Evolutionary conservation across 1,140 invertebrate genomes (phyloP).

Genomic region (Pachyrhynchus sulphureomaculatus): DNA sequence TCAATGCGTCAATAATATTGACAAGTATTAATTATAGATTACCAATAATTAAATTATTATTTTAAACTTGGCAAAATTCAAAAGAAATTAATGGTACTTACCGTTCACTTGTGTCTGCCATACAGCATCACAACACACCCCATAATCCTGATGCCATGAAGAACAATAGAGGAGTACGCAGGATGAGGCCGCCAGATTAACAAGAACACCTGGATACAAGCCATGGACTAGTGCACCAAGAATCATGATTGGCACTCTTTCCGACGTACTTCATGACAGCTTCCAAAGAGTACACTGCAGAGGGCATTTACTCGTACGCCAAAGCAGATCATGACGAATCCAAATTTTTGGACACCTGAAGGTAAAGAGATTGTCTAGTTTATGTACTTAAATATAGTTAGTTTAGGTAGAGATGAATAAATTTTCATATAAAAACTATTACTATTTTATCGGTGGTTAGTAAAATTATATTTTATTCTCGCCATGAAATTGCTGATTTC

Average conservation of each 20-base stretch:
- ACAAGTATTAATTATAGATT: no score
- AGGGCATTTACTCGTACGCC: slow-evolving; percentile 88
- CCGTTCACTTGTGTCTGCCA: slow-evolving; percentile 98
- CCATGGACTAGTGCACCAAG: slow-evolving; percentile 78
- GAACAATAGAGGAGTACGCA: slow-evolving; percentile 75
- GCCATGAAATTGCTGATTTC: no score
- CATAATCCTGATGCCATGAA: slow-evolving; percentile 90
- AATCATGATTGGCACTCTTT: slow-evolving; percentile 80
- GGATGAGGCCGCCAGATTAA: slow-evolving; percentile 87
- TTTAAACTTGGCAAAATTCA: not conserved
- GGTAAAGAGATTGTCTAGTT: not conserved
- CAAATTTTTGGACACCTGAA: slow-evolving; percentile 74
- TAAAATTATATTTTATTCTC: no score
- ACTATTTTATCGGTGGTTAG: no score
- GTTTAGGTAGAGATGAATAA: not conserved
- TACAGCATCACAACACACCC: slow-evolving; percentile 95
- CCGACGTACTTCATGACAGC: slow-evolving; percentile 91
- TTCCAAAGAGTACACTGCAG: slow-evolving; percentile 86
- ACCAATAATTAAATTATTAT: no score
- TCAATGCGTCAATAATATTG: no score
- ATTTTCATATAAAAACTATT: not conserved
- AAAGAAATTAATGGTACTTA: slow-evolving; percentile 56
- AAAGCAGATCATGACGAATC: slow-evolving; percentile 95
- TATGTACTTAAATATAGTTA: no score
- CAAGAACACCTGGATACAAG: slow-evolving; percentile 70